Evolutionary conservation across 2,797 vertebrate genomes (phyloP).

Genomic region (Oreochromis grahami): DNA sequence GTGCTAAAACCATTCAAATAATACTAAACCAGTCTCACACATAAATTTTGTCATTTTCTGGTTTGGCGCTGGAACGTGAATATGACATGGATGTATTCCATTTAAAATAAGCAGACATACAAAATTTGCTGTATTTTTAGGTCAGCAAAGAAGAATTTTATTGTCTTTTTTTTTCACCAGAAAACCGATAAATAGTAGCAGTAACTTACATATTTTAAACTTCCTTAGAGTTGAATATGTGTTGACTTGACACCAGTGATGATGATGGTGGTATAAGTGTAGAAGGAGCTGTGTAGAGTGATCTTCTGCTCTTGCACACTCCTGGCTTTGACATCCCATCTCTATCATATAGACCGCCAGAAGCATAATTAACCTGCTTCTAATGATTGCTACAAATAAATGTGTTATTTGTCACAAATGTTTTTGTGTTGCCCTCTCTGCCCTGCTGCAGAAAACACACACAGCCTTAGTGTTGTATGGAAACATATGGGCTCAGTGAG

Average conservation of each 20-base stretch:
- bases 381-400: neutral
- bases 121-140: neutral
- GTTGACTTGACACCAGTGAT: neutral
- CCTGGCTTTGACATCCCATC: neutral
- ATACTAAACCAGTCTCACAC: neutral
- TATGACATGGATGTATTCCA: neutral
- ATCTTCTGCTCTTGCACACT: neutral
- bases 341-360: neutral
- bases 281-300: neutral
- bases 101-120: neutral
- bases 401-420: neutral
- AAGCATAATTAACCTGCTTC: neutral
- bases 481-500: neutral
- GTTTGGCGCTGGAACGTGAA: no score
- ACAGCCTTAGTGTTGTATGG: neutral
- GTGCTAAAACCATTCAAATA: neutral
- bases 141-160: neutral
- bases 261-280: neutral
- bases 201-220: neutral
- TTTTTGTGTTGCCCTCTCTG: neutral
- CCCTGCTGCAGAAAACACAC: neutral
- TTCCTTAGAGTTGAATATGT: neutral
- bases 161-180: neutral
- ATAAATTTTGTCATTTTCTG: neutral
- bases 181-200: neutral